Percentiles rank a stretch among this genome's conserved stretches.
phyloP scores from a whole-genome alignment of 2,113 vertebrate genomes.

The Campylorhamphus procurvoides region DNA sequence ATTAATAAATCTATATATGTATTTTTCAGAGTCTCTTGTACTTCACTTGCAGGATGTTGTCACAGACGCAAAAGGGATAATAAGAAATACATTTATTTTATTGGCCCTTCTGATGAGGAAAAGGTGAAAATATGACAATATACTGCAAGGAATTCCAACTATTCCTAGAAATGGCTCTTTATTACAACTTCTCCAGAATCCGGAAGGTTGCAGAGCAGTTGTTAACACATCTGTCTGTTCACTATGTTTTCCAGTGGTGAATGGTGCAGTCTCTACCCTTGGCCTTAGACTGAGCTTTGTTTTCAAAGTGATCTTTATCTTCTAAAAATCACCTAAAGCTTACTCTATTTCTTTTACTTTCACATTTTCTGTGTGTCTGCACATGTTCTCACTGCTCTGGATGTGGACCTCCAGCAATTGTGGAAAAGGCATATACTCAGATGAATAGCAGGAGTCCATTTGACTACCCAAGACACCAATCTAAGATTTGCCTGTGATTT shows the following conservation, averaged over 20 bases:
- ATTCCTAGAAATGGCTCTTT: background rate
- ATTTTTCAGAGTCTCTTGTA: background rate
- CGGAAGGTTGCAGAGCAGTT: background rate
- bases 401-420: background rate
- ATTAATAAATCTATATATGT: background rate
- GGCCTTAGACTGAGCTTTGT: background rate
- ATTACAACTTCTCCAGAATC: background rate
- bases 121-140: background rate
- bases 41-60: background rate
- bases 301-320: background rate
- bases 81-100: background rate
- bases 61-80: background rate
- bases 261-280: background rate
- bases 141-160: background rate
- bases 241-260: background rate
- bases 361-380: background rate
- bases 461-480: constrained; percentile 58
- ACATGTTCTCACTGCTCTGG: background rate
- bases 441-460: constrained; percentile 58
- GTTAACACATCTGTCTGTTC: background rate
- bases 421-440: constrained; percentile 12
- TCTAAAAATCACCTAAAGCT: background rate
- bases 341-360: background rate
- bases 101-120: background rate
- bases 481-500: constrained; percentile 56